Base-by-base conservation (phyloP, 2,888 invertebrate genomes). In the Apantesis nais region DNA sequence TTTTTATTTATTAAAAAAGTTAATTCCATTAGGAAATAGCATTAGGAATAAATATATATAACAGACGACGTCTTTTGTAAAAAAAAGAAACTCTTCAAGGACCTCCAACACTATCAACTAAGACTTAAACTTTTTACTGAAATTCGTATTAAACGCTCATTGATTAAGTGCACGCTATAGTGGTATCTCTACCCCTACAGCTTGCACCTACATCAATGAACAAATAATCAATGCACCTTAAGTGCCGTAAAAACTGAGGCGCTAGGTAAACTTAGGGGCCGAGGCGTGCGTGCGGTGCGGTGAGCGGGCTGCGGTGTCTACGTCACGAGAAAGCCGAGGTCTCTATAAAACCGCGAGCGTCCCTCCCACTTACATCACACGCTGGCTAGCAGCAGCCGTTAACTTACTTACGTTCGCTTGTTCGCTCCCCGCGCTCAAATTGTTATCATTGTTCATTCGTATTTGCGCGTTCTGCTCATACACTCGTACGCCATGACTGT, bases 321-420 rank as follows among this genome's bases (percentile, higher is more conserved):
- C 94, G 94, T 94, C 94, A 94, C 88, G 81, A 85, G 88, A 90
- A 91, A 90, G 87, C 89, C 92, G 93, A 92, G 92, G 92, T 88
- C 93, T 90, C 90, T 95, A 94, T 95, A 95, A 82, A 95, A 91
- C 85, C 85, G 84, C 74, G 74, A 76, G 70, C 85, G 88, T 84
- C 90, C 93, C 93, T 93, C 91, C 94, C 93, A 88, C 91, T 85
- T 76, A 77, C 88, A 92, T 84, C 90, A 94, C 82, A 93, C 91
- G 93, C 90, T 88, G 83, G 87, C 90, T 86, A 88, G 90, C 89
- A 88, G 88, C 87, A 88, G 84, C 89, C 89, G 89, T 83, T 76
- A 79, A 84, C 82, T 79, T 85, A 84, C 82, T 79, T 85, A 86
- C 91, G 87, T 81, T 83, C 86, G 88, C 86, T 83, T 84, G 86